These are phyloP conservation scores for Clitarchus hookeri DNA, from an alignment of 2,888 invertebrate species.

Conservation along the genomic window DNA sequence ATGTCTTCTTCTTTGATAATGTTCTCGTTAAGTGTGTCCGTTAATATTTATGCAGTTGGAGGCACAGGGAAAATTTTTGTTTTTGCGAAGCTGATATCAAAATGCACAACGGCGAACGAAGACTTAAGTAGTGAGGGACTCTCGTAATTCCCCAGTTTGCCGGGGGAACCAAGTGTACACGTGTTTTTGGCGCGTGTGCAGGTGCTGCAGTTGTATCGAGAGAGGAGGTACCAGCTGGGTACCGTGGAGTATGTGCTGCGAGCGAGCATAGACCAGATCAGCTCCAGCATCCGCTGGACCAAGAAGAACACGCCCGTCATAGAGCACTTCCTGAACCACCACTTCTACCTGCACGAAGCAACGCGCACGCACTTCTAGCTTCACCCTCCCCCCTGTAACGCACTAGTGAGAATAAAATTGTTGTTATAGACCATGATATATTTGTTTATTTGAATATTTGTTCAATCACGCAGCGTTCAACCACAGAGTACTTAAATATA, in stretches of 20 bases:
- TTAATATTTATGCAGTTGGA: too few relatives aligned
- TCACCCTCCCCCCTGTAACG: not conserved
- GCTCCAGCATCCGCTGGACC: conserved; percentile 61
- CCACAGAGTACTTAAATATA: too few relatives aligned
- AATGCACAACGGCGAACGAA: too few relatives aligned
- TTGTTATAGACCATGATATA: not conserved
- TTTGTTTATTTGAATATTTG: too few relatives aligned
- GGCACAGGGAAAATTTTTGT: too few relatives aligned
- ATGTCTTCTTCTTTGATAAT: too few relatives aligned
- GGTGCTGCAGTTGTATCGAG: not conserved
- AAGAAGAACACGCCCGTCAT: conserved; percentile 75
- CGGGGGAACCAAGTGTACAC: too few relatives aligned
- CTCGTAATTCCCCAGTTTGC: too few relatives aligned
- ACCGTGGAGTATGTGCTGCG: not conserved
- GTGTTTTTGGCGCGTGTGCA: not conserved
- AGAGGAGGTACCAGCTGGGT: not conserved
- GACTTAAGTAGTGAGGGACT: too few relatives aligned
- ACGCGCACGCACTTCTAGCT: not conserved
- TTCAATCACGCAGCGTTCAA: too few relatives aligned
- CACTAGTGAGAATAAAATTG: not conserved
- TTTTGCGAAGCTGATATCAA: too few relatives aligned
- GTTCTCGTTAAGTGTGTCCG: too few relatives aligned
- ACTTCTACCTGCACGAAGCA: not conserved
- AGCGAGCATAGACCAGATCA: not conserved
- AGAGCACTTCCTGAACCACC: conserved; percentile 68